Percentiles rank a stretch among this genome's conserved stretches.
Evolutionary conservation across 2,113 vertebrate species (phyloP).

Genomic region (Condylura cristata): DNA sequence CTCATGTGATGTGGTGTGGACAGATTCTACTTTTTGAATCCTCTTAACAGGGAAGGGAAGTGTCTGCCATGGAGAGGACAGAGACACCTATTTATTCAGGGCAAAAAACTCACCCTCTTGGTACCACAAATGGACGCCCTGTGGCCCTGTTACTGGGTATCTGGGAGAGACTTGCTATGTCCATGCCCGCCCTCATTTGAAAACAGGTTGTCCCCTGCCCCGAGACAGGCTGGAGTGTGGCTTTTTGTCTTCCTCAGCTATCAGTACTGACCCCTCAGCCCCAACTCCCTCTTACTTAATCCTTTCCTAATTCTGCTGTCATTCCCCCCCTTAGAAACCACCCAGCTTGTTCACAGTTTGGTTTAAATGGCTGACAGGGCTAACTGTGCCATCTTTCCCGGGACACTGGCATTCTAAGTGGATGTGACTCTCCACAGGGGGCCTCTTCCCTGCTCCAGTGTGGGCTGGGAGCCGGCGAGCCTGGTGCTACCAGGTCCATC

Average conservation of each 20-base stretch:
- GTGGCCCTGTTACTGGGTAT: neutral
- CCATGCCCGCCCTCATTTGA: neutral
- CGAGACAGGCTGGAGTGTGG: too few species aligned
- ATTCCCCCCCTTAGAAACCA: neutral
- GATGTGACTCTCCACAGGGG: rapidly evolving
- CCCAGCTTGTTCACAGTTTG: neutral
- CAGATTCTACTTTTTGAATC: neutral
- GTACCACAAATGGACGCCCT: neutral
- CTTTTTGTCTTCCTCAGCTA: neutral
- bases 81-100: neutral
- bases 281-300: neutral
- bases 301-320: neutral
- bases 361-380: too few species aligned
- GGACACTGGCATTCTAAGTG: neutral
- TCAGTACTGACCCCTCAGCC: neutral
- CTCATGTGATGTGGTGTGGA: neutral
- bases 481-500: neutral
- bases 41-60: neutral
- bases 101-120: neutral
- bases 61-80: neutral
- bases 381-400: neutral
- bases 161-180: neutral
- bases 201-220: too few species aligned
- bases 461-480: too few species aligned
- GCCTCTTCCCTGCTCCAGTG: neutral